Evolutionary conservation across 2,113 vertebrate genomes (phyloP), one percentile per base, ranked within the genome.

Genomic region (Todiramphus chloris): DNA sequence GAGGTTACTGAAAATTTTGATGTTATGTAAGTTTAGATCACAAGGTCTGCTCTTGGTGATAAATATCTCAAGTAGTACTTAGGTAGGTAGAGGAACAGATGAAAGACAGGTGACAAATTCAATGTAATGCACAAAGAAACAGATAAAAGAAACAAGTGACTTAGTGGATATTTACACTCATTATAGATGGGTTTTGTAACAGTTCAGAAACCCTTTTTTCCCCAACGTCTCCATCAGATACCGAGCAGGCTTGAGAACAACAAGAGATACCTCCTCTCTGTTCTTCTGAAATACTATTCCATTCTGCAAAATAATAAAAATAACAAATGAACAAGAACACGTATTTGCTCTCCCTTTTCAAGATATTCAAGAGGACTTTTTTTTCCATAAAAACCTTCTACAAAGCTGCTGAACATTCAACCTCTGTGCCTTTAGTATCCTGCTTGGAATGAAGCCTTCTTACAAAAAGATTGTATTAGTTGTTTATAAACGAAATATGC

Each of bases 401-500:
- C 7, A 43, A 50, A 44, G 12, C n/a, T 74, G 13, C 12, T 81
- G 7, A 28, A n/a, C 6, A 10, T 23, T 68, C 44, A 84, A 30
- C 19, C 11, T 51, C 53, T 50, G 9, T 70, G 11, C 66, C 9
- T 87, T 83, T 78, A 55, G 50, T 46, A 50, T 35, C 18, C 28
- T 69, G 15, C 35, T 82, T 53, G 81, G 12, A 70, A 79, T 41
- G 14, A 91, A 90, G 6, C 11, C 18, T 83, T 80, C 37, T 80
- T 25, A 46, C 19, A 64, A 83, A 91, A 87, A 81, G 37, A 31
- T 60, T 56, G 15, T 30, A 44, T 64, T 67, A 58, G 63, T 94
- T 89, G 13, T 73, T 94, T 93, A 55, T 67, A 85, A 94, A 75
- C 33, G 87, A 94, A 95, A 85, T 66, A 89, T 24, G 27, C 28